These are phyloP conservation scores for Corvus hawaiiensis DNA, from an alignment of 2,113 vertebrate species.

Conservation along the genomic window DNA sequence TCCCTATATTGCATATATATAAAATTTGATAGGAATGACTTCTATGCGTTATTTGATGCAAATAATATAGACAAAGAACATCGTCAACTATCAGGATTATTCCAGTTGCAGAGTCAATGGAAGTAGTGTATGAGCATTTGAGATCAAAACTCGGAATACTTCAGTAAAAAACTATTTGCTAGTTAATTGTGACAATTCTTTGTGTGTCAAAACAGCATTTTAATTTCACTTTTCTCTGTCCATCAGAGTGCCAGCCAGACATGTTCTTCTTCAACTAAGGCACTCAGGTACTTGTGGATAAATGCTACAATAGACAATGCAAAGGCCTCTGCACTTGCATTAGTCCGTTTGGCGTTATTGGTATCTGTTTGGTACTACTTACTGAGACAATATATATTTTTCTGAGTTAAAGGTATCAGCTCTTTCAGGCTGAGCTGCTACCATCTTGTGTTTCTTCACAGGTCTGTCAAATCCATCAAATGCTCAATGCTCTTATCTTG, in stretches of 20 bases:
- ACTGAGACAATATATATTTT: not conserved
- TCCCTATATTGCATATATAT: not conserved
- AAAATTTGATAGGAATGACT: not conserved
- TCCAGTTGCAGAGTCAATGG: not conserved
- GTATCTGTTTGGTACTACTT: not conserved
- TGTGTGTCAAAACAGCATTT: not conserved
- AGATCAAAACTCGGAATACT: not conserved
- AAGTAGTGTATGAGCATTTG: not conserved
- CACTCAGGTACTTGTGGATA: not conserved
- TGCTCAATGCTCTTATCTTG: not conserved
- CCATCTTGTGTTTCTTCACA: not conserved
- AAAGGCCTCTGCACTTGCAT: not conserved
- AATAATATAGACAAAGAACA: not conserved
- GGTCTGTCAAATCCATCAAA: not conserved
- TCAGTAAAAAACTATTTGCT: not conserved
- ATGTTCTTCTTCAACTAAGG: not conserved
- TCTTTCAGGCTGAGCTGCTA: not conserved
- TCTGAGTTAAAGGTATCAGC: not conserved
- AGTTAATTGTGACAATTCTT: not conserved
- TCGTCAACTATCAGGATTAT: not conserved
- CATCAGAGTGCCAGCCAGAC: not conserved
- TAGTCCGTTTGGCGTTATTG: not conserved
- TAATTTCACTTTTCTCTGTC: conserved; percentile 1
- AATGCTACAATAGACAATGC: not conserved
- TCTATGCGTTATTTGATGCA: not conserved